These are phyloP conservation scores for Phymorhynchus buccinoides DNA, from an alignment of 1,140 invertebrate species.

Conservation along the genomic window DNA sequence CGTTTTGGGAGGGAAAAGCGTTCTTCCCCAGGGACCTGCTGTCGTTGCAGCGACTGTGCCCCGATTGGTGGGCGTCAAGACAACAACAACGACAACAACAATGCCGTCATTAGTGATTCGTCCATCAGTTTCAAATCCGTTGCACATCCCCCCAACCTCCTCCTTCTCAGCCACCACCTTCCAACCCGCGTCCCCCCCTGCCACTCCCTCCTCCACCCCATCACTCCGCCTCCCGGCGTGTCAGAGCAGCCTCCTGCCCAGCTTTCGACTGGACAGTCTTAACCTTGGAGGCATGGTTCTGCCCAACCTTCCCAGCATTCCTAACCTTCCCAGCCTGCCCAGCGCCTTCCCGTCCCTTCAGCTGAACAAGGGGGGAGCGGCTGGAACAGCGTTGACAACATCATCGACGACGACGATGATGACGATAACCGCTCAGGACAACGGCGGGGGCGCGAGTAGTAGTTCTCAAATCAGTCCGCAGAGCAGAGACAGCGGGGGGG, in stretches of 20 bases:
- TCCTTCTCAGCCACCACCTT: background rate
- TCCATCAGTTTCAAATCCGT: background rate
- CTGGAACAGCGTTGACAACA: too few relatives aligned
- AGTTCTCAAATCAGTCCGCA: slow-evolving; percentile 23
- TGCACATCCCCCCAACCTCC: background rate
- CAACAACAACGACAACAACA: too few relatives aligned
- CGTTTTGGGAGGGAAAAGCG: too few relatives aligned
- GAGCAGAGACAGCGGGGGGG: slow-evolving; percentile 30
- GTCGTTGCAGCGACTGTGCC: background rate
- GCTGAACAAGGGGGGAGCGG: background rate
- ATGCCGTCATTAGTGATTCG: background rate
- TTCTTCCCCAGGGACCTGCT: background rate
- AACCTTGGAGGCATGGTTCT: slow-evolving; percentile 9
- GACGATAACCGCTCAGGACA: too few relatives aligned
- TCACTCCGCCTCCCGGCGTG: background rate
- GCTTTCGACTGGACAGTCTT: slow-evolving; percentile 18
- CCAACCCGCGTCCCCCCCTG: background rate
- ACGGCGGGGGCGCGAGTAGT: background rate
- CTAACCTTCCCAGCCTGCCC: slow-evolving; percentile 30
- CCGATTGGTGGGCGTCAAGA: background rate
- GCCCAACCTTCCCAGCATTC: slow-evolving; percentile 24
- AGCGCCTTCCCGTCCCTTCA: slow-evolving; percentile 28
- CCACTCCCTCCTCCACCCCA: background rate
- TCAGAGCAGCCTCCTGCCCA: background rate
- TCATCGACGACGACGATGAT: too few relatives aligned